Evolutionary conservation across 2,888 invertebrate species (phyloP).

Genomic region (Calameuta filiformis): DNA sequence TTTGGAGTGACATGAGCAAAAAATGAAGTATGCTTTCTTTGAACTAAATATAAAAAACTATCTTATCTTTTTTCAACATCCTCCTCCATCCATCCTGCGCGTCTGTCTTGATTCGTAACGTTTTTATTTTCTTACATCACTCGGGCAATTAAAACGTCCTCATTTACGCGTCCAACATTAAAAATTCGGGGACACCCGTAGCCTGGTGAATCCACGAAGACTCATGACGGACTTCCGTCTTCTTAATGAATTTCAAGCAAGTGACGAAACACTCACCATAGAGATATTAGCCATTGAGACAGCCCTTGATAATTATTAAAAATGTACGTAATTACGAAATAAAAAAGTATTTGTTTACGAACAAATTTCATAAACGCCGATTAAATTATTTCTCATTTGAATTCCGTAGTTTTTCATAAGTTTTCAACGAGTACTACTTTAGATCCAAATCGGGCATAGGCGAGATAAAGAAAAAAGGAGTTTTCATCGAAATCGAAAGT

Average conservation of each 20-base stretch:
- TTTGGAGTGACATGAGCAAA: not conserved
- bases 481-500: not conserved
- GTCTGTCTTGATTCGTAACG: not conserved
- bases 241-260: not conserved
- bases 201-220: not conserved
- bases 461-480: not conserved
- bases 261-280: not conserved
- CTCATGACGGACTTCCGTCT: not conserved
- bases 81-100: not conserved
- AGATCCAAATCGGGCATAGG: not conserved
- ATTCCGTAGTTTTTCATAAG: not conserved
- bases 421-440: not conserved
- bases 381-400: not conserved
- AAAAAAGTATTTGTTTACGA: not conserved
- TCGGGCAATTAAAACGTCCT: not conserved
- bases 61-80: not conserved
- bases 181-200: not conserved
- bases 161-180: not conserved
- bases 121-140: not conserved
- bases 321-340: not conserved
- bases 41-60: not conserved
- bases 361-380: not conserved
- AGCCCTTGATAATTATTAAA: not conserved
- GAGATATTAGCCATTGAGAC: not conserved
- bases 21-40: constrained; percentile 3